Base-by-base conservation (phyloP, 2,113 vertebrate species). In the Ciconia maguari region DNA sequence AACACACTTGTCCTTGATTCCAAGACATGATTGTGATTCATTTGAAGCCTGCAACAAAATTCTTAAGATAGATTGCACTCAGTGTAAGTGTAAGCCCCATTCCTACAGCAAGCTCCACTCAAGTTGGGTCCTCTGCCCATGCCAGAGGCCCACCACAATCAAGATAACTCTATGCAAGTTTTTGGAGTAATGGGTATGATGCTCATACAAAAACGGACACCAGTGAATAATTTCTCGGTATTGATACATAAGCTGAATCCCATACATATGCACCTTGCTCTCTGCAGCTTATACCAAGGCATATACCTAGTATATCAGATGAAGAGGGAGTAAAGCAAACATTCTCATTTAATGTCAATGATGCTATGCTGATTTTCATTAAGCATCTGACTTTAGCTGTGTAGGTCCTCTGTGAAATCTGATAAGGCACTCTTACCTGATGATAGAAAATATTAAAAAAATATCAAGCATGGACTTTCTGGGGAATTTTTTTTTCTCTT, bases 221-320 rank as follows among this genome's bases (percentile, higher is more conserved):
- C 11, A 41, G 13, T 17, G n/a, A 80, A 6, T 55, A 61, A 89
- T 32, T 49, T 17, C 21, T 79, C 15, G 2, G 36, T 44, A 27
- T 6, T 2, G 0, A 34, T 9, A 48, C 6, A 19, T 19, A 26
- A 65, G 13, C 13, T 51, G 22, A n/a, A 82, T 27, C 17, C 18
- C 60, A 65, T 8, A 32, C 20, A n/a, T 16, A 27, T 1, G 9
- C 11, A 46, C 32, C 21, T 48, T 61, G 12, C 11, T 78, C 58
- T 46, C 51, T 38, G 8, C 41, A 62, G 25, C 5, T 75, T 25
- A 32, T 9, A 25, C 14, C 34, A 26, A 62, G 48, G 22, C 3
- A 20, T 7, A 60, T 3, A 27, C 3, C 20, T 32, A 16, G 30
- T n/a, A 19, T 4, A 14, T 2, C 26, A 16, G 1, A 58, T 3